Conservation (phyloP, 2,797 vertebrate species). For the Coranthus polyacanthus region DNA sequence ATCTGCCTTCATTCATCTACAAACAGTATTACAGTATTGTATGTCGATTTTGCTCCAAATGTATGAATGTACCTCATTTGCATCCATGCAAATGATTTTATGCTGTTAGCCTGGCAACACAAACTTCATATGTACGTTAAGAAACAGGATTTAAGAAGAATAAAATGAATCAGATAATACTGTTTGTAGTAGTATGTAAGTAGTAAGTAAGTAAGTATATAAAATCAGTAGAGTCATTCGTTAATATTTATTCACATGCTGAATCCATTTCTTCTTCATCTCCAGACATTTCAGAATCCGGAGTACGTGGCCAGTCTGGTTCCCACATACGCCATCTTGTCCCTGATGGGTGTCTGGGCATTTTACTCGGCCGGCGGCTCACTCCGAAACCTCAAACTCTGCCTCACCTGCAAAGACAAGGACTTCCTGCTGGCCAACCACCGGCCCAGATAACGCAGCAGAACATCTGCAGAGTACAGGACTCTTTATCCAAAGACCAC, state of each 20-base stretch:
- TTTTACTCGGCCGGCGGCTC: constrained; percentile 87
- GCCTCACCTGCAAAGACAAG: constrained; percentile 88
- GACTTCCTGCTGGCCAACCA: constrained; percentile 88
- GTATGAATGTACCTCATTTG: too few relatives aligned
- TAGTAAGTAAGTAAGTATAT: too few relatives aligned
- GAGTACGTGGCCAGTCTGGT: constrained; percentile 83
- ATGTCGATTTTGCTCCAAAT: too few relatives aligned
- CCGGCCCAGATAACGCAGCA: constrained; percentile 84
- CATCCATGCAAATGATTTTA: too few relatives aligned
- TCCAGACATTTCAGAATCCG: constrained; percentile 87
- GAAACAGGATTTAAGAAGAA: too few relatives aligned
- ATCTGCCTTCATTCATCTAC: too few relatives aligned
- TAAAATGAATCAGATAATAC: too few relatives aligned
- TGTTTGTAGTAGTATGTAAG: too few relatives aligned
- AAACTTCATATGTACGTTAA: too few relatives aligned
- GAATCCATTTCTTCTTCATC: not conserved
- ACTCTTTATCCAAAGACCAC: constrained; percentile 61
- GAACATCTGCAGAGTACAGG: constrained; percentile 17
- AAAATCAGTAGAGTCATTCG: too few relatives aligned
- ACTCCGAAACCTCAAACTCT: constrained; percentile 87
- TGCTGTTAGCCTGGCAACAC: too few relatives aligned
- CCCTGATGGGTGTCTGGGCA: constrained; percentile 85
- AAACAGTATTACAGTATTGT: too few relatives aligned
- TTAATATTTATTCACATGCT: not conserved
- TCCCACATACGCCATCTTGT: constrained; percentile 83